Base-by-base conservation (phyloP, 2,888 invertebrate genomes). In the Plagiodera versicolora region DNA sequence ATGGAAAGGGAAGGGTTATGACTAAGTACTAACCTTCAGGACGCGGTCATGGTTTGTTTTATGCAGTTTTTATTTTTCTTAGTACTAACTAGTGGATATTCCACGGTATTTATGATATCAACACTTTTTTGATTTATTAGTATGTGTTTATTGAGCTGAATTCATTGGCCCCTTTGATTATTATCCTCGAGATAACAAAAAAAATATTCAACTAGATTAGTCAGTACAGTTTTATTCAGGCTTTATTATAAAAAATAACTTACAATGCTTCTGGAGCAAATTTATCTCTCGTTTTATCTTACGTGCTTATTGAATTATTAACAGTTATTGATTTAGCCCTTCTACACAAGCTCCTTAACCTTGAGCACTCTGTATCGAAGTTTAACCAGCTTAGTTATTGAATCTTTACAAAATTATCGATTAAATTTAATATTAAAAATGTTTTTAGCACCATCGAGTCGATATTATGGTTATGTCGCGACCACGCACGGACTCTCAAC, bases 371-470 rank as follows among this genome's bases (percentile, higher is more conserved):
- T 9, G 2, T 32, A 10, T 6, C 24, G 6, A 6, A 24, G 24
- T 5, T 24, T 24, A 24, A 5, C 24, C 32, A 10, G 32, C 10
- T 32, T 2, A 10, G 2, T 39, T 39, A 39, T 39, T 39, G 39
- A 39, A 14, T 8, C n/a, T 4, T 39, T 32, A 32, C 32, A 32
- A 60, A 59, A 51, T 45, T 58, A 48, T 54, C 51, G 55, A 54
- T 45, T 58, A 54, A 52, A 56, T 62, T 68, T 69, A 70, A 68
- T 67, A 69, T 69, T 54, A 49, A 59, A 54, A 59, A 49, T 59
- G 66, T 67, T 63, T n/a, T n/a, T 73, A 74, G 74, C 74, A 74
- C 74, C 74, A 74, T 69, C 68, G 69, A 70, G 70, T 73, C 73
- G 74, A 74, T 74, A 73, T 72, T 68, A 70, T 49, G 60, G 67